Evolutionary conservation across 2,888 invertebrate species (phyloP).

Genomic region (Drosophila eohydei): DNA sequence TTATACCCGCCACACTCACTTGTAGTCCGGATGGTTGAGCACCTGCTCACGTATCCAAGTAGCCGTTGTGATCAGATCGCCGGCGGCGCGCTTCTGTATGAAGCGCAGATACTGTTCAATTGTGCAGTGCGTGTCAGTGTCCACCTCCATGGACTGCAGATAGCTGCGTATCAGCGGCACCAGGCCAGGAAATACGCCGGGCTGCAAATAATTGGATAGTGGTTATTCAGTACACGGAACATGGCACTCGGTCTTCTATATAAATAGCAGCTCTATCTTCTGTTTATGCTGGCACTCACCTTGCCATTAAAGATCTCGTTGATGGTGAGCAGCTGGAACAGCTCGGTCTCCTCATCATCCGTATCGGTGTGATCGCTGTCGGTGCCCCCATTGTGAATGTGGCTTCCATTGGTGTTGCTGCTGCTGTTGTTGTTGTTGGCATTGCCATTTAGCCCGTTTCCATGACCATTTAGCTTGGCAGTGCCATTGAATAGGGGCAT

Average conservation of each 20-base stretch:
- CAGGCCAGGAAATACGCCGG: constrained; percentile 96
- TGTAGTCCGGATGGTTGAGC: constrained; percentile 93
- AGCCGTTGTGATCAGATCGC: constrained; percentile 96
- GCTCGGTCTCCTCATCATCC: constrained; percentile 84
- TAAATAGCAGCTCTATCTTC: too few relatives aligned
- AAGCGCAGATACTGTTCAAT: constrained; percentile 98
- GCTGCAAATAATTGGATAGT: constrained; percentile 6
- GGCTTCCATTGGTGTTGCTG: constrained; percentile 32
- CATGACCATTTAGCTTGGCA: constrained; percentile 59
- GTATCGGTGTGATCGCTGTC: constrained; percentile 74
- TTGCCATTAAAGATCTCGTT: constrained; percentile 98
- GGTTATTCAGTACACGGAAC: neutral
- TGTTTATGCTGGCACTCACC: constrained; percentile 50
- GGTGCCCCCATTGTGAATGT: constrained; percentile 58
- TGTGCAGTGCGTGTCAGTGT: constrained; percentile 98
- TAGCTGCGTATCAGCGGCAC: constrained; percentile 97
- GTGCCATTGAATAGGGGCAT: constrained; percentile 50
- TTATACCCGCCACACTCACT: constrained; percentile 87
- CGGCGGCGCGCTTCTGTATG: constrained; percentile 94
- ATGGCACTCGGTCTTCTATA: neutral
- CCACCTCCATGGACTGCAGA: constrained; percentile 97
- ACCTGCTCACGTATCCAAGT: constrained; percentile 97
- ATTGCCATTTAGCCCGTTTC: constrained; percentile 45
- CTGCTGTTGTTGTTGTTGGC: constrained; percentile 23
- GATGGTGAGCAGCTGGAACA: constrained; percentile 93